phyloP scores from a whole-genome alignment of 2,888 invertebrate species.

The Carabus problematicus region DNA sequence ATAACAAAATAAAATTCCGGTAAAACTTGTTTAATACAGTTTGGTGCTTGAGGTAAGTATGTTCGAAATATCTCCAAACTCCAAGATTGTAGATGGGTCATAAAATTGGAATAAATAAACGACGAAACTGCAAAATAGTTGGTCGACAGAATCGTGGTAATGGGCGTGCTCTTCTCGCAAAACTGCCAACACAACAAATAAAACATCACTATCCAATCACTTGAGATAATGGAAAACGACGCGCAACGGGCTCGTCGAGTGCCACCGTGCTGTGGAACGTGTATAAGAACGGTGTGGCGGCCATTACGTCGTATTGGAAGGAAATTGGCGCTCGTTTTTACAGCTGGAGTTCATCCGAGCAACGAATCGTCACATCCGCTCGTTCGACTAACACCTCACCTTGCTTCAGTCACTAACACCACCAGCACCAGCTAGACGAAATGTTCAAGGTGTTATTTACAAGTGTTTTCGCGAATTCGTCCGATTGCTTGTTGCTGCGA shows the following conservation, averaged over 20 bases:
- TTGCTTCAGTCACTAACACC: no score
- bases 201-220: slow-evolving; percentile 33
- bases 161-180: slow-evolving; percentile 18
- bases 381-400: slow-evolving; percentile 3
- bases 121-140: no score
- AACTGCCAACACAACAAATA: slow-evolving; percentile 30
- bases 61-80: no score
- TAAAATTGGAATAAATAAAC: no score
- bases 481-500: slow-evolving; percentile 12
- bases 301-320: slow-evolving; percentile 52
- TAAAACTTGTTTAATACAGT: no score
- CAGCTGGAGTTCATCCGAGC: slow-evolving; percentile 45
- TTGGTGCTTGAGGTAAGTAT: no score
- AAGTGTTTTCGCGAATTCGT: slow-evolving; percentile 2
- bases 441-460: neutral
- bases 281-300: slow-evolving; percentile 46
- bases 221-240: slow-evolving; percentile 31
- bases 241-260: slow-evolving; percentile 17
- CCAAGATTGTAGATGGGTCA: no score
- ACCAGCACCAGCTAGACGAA: neutral
- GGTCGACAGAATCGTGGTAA: slow-evolving; percentile 12
- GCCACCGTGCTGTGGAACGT: neutral
- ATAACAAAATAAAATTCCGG: no score
- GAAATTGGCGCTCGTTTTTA: slow-evolving; percentile 52
- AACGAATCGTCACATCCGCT: slow-evolving; percentile 27